A percentile compares a stretch with the other conserved stretches of the same genome.
These are phyloP conservation scores for Toxostoma redivivum DNA, from an alignment of 2,113 vertebrate species.

Conservation along the genomic window DNA sequence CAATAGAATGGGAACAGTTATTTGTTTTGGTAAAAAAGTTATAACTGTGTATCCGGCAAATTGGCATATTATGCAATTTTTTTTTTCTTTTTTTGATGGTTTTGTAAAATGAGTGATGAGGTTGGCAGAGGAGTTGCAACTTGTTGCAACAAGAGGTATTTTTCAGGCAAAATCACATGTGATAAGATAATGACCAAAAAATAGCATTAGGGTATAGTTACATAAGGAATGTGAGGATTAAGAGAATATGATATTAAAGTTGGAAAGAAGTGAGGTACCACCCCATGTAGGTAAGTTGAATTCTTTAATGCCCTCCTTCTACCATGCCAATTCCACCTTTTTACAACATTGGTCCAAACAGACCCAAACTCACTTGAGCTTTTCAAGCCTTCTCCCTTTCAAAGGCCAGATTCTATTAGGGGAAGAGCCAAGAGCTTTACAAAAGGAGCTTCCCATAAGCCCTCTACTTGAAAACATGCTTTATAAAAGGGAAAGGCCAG, in stretches of 20 bases:
- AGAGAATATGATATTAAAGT: background rate
- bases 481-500: no score
- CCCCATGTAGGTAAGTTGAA: background rate
- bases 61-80: background rate
- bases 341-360: background rate
- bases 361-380: background rate
- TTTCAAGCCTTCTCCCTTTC: background rate
- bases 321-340: background rate
- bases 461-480: background rate
- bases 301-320: background rate
- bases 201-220: background rate
- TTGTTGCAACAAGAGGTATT: background rate
- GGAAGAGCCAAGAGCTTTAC: background rate
- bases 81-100: background rate
- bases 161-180: background rate
- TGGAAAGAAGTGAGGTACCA: background rate
- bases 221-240: background rate
- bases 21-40: accelerated
- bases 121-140: background rate
- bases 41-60: background rate
- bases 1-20: background rate
- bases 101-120: background rate
- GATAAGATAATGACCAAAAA: background rate
- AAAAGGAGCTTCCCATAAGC: background rate
- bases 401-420: background rate